Evolutionary conservation across 2,797 vertebrate genomes (phyloP).

Genomic region (Sebastes matsubarae): DNA sequence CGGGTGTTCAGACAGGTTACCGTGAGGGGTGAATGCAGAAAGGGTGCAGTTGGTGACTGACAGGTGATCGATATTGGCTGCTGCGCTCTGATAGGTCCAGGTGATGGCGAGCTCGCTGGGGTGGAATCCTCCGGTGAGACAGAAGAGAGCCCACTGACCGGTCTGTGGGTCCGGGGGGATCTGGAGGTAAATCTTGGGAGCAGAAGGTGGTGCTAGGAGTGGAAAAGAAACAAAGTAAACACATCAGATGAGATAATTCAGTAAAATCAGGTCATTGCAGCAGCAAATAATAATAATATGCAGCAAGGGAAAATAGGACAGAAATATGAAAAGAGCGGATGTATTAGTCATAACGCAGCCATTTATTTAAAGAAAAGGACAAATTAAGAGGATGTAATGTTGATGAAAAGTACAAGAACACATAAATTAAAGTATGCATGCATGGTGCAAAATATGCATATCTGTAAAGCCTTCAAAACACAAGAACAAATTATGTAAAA

Average conservation of each 20-base stretch:
- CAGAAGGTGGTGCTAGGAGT: constrained; percentile 54
- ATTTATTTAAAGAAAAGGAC: neutral
- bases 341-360: neutral
- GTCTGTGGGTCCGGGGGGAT: constrained; percentile 17
- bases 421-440: neutral
- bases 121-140: constrained; percentile 67
- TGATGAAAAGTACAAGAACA: neutral
- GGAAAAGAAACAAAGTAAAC: neutral
- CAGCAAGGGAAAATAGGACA: neutral
- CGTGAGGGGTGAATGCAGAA: constrained; percentile 4
- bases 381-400: neutral
- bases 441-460: neutral
- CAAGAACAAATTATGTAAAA: neutral
- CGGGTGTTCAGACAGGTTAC: constrained; percentile 16
- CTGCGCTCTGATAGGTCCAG: constrained; percentile 57
- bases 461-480: neutral
- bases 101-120: constrained; percentile 60
- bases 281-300: neutral
- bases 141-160: constrained; percentile 51
- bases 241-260: neutral
- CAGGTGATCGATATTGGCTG: constrained; percentile 30
- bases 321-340: neutral
- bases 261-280: neutral
- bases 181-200: constrained; percentile 57
- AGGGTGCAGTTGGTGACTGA: constrained; percentile 59